A percentile compares a stretch with the other conserved stretches of the same genome.
These are phyloP conservation scores for Drosophila kikkawai DNA, from an alignment of 1,140 invertebrate species.

Conservation along the genomic window DNA sequence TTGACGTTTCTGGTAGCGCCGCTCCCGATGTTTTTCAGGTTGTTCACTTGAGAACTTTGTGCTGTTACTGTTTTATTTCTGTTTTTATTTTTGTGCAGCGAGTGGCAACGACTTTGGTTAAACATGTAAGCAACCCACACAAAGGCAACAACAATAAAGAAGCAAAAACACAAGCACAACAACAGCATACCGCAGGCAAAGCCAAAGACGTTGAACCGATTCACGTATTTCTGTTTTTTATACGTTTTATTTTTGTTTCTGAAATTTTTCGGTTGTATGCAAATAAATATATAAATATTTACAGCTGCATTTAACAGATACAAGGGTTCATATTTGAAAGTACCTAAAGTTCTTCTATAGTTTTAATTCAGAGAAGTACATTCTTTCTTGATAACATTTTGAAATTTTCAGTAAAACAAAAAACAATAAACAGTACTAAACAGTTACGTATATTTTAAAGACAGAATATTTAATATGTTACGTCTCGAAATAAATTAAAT, in stretches of 20 bases:
- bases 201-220: slow-evolving; percentile 72
- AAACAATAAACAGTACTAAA: background rate
- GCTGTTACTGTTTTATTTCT: slow-evolving; percentile 36
- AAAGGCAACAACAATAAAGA: slow-evolving; percentile 33
- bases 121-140: slow-evolving; percentile 36
- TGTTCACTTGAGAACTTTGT: slow-evolving; percentile 64
- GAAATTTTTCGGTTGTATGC: slow-evolving; percentile 5
- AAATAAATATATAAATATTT: slow-evolving; percentile 29
- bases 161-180: slow-evolving; percentile 36
- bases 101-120: slow-evolving; percentile 60
- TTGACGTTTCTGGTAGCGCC: slow-evolving; percentile 44
- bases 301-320: background rate
- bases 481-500: no score
- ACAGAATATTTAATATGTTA: no score
- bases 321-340: background rate
- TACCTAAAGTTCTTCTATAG: background rate
- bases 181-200: slow-evolving; percentile 34
- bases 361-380: background rate
- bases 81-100: slow-evolving; percentile 37
- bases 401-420: background rate
- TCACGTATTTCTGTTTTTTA: slow-evolving; percentile 44
- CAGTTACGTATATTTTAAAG: no score
- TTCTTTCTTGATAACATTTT: background rate
- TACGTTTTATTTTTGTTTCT: slow-evolving; percentile 11
- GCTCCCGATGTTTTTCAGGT: slow-evolving; percentile 44